Evolutionary conservation across 2,888 invertebrate genomes (phyloP).

Genomic region (Lampropteryx suffumata): DNA sequence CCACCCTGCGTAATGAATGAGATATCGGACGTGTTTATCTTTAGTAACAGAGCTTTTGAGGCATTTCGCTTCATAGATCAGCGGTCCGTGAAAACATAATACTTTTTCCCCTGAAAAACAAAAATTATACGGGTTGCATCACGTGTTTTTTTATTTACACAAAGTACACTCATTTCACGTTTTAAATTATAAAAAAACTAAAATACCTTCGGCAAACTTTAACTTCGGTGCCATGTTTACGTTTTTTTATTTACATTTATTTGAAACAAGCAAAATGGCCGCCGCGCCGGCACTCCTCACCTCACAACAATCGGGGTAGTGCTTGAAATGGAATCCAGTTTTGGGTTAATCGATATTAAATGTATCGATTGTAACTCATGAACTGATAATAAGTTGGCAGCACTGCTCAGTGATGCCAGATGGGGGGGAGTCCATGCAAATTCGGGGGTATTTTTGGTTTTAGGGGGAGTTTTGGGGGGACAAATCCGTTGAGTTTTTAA

Average conservation of each 20-base stretch:
- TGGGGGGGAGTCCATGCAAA: too few species aligned
- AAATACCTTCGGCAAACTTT: conserved; percentile 88
- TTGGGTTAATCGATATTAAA: too few species aligned
- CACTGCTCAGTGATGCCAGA: too few species aligned
- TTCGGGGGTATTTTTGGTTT: too few species aligned
- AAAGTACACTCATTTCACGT: not conserved
- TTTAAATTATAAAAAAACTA: not conserved
- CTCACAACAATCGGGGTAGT: too few species aligned
- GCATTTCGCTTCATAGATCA: conserved; percentile 98
- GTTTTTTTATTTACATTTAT: conserved; percentile 27
- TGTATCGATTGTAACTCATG: too few species aligned
- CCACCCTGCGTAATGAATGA: conserved; percentile 99
- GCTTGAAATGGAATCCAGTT: too few species aligned
- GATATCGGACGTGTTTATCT: conserved; percentile 94
- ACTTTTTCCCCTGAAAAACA: conserved; percentile 90
- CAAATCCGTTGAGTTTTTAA: too few species aligned
- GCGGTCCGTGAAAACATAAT: conserved; percentile 96
- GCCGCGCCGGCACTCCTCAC: not conserved
- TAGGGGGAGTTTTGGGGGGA: too few species aligned
- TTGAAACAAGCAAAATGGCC: conserved; percentile 13
- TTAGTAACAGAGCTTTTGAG: conserved; percentile 91
- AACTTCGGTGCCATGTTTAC: conserved; percentile 83
- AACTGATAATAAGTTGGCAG: too few species aligned
- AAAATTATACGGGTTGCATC: not conserved
- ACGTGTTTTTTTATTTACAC: not conserved